A percentile compares a stretch with the other conserved stretches of the same genome.
These are phyloP conservation scores for Bactericera cockerelli DNA, from an alignment of 1,140 invertebrate genomes.

Conservation along the genomic window DNA sequence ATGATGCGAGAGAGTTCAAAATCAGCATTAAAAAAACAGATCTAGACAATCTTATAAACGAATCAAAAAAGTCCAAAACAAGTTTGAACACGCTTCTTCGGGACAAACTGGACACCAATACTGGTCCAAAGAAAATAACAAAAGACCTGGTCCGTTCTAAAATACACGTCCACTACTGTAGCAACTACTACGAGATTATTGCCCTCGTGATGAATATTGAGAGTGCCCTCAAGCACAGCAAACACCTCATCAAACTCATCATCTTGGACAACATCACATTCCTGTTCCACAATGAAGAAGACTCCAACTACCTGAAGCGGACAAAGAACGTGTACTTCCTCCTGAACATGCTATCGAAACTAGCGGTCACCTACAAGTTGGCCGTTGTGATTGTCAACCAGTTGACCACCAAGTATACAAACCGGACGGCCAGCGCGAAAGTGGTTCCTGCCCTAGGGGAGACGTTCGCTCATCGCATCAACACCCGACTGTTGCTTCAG, in stretches of 20 bases:
- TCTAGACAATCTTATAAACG: too few relatives aligned
- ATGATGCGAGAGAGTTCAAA: too few relatives aligned
- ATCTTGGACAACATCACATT: background rate
- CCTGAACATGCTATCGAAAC: background rate
- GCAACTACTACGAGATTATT: background rate
- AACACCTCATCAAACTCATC: background rate
- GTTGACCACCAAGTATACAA: background rate
- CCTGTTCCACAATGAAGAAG: background rate
- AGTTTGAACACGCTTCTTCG: too few relatives aligned
- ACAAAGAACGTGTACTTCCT: conserved; percentile 1
- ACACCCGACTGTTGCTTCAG: background rate
- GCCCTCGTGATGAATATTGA: background rate
- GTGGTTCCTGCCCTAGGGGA: background rate
- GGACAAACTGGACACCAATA: too few relatives aligned
- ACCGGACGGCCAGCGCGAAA: background rate
- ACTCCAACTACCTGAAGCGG: background rate
- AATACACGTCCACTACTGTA: conserved; percentile 1
- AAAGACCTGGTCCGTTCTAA: background rate
- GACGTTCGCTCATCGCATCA: background rate
- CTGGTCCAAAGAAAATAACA: too few relatives aligned
- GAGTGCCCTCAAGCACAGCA: background rate
- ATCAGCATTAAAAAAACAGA: too few relatives aligned
- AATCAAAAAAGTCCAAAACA: too few relatives aligned
- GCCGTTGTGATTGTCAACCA: background rate
- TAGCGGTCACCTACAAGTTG: background rate